Base-by-base conservation (phyloP, 2,888 invertebrate genomes). In the Harpalus rufipes region DNA sequence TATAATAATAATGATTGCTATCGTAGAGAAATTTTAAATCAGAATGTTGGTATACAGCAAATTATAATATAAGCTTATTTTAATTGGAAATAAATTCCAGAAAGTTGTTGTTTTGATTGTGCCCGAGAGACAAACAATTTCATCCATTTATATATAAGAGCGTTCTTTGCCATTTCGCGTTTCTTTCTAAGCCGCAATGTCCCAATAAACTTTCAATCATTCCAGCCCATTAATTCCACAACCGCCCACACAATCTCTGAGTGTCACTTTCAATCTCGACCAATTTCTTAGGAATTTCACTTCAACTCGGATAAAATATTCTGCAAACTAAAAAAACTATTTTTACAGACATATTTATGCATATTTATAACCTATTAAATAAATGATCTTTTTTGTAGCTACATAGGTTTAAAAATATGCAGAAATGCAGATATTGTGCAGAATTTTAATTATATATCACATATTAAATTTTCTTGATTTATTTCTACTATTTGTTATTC, bases 171-270 rank as follows among this genome's bases (percentile, higher is more conserved):
- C 63, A 21, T 63, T 59, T 63, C 63, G 25, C 63, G 25, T 63
- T 10, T 63, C 63, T 61, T 51, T 51, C 25, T 63, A 63, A 63
- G 63, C 63, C 63, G 21, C 25, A 12, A 25, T 21, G 25, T 63
- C 63, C 63, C 68, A 39, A 68, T 68, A 68, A 68, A 39, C 68
- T 68, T 68, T 39, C 14, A 68, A 68, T 68, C 39, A 68, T 68
- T 68, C 68, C 68, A 68, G 39, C 32, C 68, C 39, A 68, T 68
- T 32, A 39, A 39, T 68, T 68, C n/a, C 32, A 68, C 14, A 39
- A 39, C 21, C 68, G n/a, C 68, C 68, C 39, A 68, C 68, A 68
- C 39, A 39, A 68, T 32, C 32, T 63, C 10, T 18, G 59, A 63
- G 39, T 68, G 68, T 68, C 68, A 68, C 39, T 68, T 68, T 68